Evolutionary conservation across 2,797 vertebrate species (phyloP), one percentile per base, ranked within the genome.

Genomic region (Spatula versicolor): DNA sequence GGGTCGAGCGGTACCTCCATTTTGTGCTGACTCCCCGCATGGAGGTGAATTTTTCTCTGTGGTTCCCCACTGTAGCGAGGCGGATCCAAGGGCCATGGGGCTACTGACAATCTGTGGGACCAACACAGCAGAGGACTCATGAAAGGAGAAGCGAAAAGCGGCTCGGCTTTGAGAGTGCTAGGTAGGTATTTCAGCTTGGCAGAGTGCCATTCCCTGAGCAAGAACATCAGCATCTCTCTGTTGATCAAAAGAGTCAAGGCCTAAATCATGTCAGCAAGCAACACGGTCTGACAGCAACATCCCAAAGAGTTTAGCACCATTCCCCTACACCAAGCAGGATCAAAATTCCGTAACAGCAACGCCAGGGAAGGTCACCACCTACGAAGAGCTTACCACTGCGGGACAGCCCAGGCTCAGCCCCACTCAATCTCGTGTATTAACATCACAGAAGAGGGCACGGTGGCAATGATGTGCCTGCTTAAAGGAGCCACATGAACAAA

Each of bases 231-330:
- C 1, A 6, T 59, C 55, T 83, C 77, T 84, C 64, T n/a, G 21
- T 62, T 35, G 58, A 94, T 75, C 54, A 62, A 59, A 90, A 83
- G 26, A 83, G 48, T 62, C 50, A 78, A 78, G 90, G 68, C 72
- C 83, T 89, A 92, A 87, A 86, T 90, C 78, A 72, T 48, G 48
- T 52, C 90, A 82, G 81, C 13, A 67, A 85, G 52, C 66, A 72
- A 82, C 20, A 22, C 3, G 35, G 20, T n/a, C 74, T 80, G 72
- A 80, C 37, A 93, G 50, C 41, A 94, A 58, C 58, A 10, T 77
- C 81, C 35, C 72, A 31, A 43, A 90, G 72, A 86, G 62, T 68
- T 93, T 72, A 83, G 39, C 72, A 77, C 22, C 0, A 0, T 46
- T 74, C 50, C 39, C 30, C 75, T 88, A 56, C 37, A 76, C n/a